Evolutionary conservation across 2,888 invertebrate genomes (phyloP), one percentile per base, ranked within the genome.

Genomic region (Ormia ochracea): DNA sequence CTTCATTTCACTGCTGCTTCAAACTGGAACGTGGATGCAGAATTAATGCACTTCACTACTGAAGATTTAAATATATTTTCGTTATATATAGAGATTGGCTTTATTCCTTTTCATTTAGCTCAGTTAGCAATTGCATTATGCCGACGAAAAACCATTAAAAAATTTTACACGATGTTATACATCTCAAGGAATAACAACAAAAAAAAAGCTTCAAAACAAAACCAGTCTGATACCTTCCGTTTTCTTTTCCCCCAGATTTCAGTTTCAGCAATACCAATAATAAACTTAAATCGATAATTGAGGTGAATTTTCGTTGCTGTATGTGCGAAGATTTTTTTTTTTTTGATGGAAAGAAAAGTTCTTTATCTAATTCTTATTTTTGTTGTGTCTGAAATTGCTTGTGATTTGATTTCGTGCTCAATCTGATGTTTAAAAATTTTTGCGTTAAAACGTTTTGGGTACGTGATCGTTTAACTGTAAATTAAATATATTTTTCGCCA

Each of bases 221-320:
- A 56, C 61, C 68, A 61, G 52, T 66, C 66, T 45, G 7, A 69
- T 54, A 72, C 68, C 66, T 28, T 63, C 17, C 17, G 23, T 48
- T 68, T 19, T 12, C 1, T 31, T 0, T 33, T 61, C 66, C n/a
- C 38, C 33, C 12, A 10, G 17, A 17, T 4, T 63, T 43, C 9
- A 31, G 23, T 41, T 38, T 28, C 23, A 63, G n/a, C 65, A 73
- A 88, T 89, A 88, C 89, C 87, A 89, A 89, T 89, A 89, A 89
- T 89, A 89, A 89, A 89, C 84, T 88, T 89, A 89, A 89, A 89
- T 89, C 88, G 89, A 89, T 89, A 89, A 89, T 89, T 89, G 89
- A 87, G 88, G 88, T 88, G 85, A 85, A 83, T 84, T 85, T 83
- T 78, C 78, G 36, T 73, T 43, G 14, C 26, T 72, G 66, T 61